Base-by-base conservation (phyloP, 64 coral and sea anemone genomes). In the Dendronephthya gigantea region DNA sequence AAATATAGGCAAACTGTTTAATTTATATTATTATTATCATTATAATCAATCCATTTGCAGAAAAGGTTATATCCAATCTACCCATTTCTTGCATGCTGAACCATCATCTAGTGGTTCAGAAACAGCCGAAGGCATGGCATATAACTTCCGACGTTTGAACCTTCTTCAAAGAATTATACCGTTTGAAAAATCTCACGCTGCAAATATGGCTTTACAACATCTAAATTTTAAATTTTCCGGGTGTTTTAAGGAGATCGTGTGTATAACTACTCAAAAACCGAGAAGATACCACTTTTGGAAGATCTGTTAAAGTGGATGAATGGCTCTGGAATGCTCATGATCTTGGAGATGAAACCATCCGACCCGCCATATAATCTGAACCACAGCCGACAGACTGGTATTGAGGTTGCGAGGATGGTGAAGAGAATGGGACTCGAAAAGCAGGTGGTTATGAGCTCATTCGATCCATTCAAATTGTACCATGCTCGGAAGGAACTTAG, bases 391-490 rank as follows among this genome's bases (percentile, higher is more conserved):
- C 30, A 79, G 30, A 72, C 87, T 55, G 93, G 93, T 27, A 51
- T 39, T 50, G 82, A 50, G 0, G 93, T 92, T 2, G 93, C 93
- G 22, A 88, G 86, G 49, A 87, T 96, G 68, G 90, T 96, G 2
- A 87, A 48, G 9, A 82, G 81, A 40, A 62, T 90, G 70, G 84
- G 91, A 14, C 43, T 96, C 19, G 85, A 70, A 1, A 83, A 92
- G 43, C 91, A 96, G 81, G 94, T 86, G 7, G 49, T 87, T 1
- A 59, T 96, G 43, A 74, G 74, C 4, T 96, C 94, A 33, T 92
- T 96, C 37, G 94, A 96, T 69, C 94, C 94, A 38, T 90, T 96
- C 85, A 92, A 96, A 40, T 32, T 81, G 9, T 83, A 66, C 30
- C 88, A 91, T 22, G 94, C 94, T 7, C 83, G 88, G 27, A 43